Percentiles rank a stretch among this genome's conserved stretches.
Conservation (phyloP, 1,140 invertebrate species). For the Drosophila subobscura region DNA sequence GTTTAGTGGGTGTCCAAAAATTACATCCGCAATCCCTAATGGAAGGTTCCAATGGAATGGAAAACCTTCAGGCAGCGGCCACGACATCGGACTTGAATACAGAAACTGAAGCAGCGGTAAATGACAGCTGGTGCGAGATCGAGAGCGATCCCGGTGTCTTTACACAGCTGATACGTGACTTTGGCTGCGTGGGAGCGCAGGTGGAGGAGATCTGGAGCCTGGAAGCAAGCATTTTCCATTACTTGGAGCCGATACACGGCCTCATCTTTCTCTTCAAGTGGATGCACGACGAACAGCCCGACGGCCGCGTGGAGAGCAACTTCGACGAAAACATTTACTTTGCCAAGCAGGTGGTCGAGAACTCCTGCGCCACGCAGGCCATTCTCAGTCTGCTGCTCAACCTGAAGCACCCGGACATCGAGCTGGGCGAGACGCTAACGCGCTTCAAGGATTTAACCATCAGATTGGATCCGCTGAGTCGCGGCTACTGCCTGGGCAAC, state of each 20-base stretch:
- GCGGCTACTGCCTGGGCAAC: conserved; percentile 97
- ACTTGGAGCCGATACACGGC: conserved; percentile 98
- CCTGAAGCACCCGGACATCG: conserved; percentile 92
- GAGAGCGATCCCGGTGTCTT: conserved; percentile 99
- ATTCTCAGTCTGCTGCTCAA: conserved; percentile 98
- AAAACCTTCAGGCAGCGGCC: no score
- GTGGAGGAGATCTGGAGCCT: conserved; percentile 99
- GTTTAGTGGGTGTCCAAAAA: no score
- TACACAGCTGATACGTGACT: conserved; percentile 97
- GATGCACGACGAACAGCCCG: conserved; percentile 93
- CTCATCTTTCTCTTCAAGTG: conserved; percentile 99
- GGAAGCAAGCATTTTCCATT: conserved; percentile 93
- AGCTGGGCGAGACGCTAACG: conserved; percentile 92
- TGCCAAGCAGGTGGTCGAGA: conserved; percentile 99
- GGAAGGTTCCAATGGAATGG: no score
- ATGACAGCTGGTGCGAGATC: conserved; percentile 98
- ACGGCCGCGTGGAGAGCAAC: conserved; percentile 89
- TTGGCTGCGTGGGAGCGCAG: conserved; percentile 96
- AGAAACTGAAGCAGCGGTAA: no score
- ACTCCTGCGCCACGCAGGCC: conserved; percentile 99
- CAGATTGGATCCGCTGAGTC: conserved; percentile 96
- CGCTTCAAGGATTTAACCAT: conserved; percentile 97
- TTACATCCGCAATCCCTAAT: no score
- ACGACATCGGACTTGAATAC: no score
- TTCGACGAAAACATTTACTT: conserved; percentile 96